A percentile compares a stretch with the other conserved stretches of the same genome.
Conservation (phyloP, 1,140 invertebrate genomes). For the Lycorma delicatula region DNA sequence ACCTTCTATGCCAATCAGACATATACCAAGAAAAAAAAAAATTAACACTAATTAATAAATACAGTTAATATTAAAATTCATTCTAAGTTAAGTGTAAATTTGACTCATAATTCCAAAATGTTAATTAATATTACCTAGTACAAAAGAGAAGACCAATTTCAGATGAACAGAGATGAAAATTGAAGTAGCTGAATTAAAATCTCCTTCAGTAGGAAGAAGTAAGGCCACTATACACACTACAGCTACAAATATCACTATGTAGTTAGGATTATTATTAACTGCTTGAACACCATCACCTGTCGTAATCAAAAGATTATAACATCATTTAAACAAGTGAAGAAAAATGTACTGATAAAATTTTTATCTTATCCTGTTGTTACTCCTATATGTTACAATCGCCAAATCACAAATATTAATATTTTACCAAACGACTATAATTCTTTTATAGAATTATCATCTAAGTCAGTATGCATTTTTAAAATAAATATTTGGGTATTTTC, state of each 20-base stretch:
- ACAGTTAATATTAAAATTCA: no score
- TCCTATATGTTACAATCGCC: neutral
- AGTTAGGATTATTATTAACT: neutral
- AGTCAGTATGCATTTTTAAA: neutral
- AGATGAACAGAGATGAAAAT: neutral
- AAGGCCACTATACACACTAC: neutral
- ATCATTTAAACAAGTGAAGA: neutral
- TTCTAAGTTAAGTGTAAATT: no score
- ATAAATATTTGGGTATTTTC: neutral
- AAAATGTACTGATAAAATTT: neutral
- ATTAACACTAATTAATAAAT: no score
- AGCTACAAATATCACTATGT: neutral
- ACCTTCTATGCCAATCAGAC: no score
- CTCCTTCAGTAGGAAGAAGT: neutral
- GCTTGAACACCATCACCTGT: neutral
- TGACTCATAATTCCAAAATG: no score
- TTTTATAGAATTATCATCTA: no score
- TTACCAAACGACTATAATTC: neutral
- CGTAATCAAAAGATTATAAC: neutral
- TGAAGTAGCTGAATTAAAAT: neutral
- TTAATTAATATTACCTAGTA: neutral
- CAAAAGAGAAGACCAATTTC: neutral
- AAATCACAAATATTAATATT: neutral
- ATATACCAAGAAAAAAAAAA: no score
- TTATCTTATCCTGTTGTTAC: neutral